Conservation (phyloP, 2,888 invertebrate genomes). For the Andrena camellia region DNA sequence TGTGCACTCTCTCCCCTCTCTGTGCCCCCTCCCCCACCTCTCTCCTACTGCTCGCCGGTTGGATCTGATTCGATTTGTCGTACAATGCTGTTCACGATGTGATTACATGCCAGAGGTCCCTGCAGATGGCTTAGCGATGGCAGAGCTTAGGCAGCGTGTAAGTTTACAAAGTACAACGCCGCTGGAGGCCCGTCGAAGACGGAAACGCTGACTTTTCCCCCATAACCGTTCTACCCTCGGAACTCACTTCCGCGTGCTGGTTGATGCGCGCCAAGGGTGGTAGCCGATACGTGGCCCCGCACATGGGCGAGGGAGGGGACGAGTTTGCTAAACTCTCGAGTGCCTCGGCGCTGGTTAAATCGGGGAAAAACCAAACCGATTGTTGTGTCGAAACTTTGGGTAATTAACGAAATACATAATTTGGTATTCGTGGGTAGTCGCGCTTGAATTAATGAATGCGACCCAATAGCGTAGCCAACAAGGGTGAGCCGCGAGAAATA, state of each 20-base stretch:
- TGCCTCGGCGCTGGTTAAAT: conserved; percentile 28
- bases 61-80: conserved; percentile 77
- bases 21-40: conserved; percentile 20
- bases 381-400: conserved; percentile 38
- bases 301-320: neutral
- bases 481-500: neutral
- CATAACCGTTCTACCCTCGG: conserved; percentile 6
- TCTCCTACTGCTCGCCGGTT: neutral
- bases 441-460: conserved; percentile 17
- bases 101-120: conserved; percentile 71
- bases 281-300: conserved; percentile 4
- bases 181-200: conserved; percentile 16
- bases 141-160: conserved; percentile 61
- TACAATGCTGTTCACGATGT: conserved; percentile 73
- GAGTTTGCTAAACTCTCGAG: conserved; percentile 37
- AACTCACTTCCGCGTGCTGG: conserved; percentile 17
- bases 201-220: conserved; percentile 39
- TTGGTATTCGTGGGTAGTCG: conserved; percentile 16
- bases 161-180: conserved; percentile 62
- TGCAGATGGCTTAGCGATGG: conserved; percentile 57
- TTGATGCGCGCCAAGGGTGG: conserved; percentile 19
- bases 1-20: conserved; percentile 37
- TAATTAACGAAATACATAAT: conserved; percentile 50
- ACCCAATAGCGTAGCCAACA: neutral
- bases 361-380: conserved; percentile 41